Evolutionary conservation across 2,888 invertebrate species (phyloP).

Genomic region (Drymonia ruficornis): DNA sequence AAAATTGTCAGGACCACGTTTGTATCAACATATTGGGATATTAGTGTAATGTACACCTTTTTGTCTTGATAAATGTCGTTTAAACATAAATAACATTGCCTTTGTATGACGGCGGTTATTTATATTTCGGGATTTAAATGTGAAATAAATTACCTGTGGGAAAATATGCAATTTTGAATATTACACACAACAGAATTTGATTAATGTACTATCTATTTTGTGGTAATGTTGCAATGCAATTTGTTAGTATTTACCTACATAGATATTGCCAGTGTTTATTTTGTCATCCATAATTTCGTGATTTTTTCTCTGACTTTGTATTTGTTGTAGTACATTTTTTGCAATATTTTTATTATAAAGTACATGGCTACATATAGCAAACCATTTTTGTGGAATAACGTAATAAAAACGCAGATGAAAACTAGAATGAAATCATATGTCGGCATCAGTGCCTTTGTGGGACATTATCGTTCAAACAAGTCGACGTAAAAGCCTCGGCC

Average conservation of each 20-base stretch:
- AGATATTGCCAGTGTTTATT: background rate
- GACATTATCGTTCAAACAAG: slow-evolving; percentile 32
- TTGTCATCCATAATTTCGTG: no score
- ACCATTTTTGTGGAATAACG: background rate
- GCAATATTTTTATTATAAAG: no score
- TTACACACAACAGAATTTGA: slow-evolving; percentile 24
- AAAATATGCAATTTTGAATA: slow-evolving; percentile 28
- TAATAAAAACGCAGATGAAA: background rate
- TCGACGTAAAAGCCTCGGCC: slow-evolving; percentile 20
- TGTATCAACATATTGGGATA: slow-evolving; percentile 50
- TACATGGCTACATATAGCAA: no score
- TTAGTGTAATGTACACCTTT: slow-evolving; percentile 42
- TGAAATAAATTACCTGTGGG: slow-evolving; percentile 1
- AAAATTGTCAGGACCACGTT: slow-evolving; percentile 48
- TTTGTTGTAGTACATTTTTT: no score
- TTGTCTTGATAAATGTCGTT: slow-evolving; percentile 42
- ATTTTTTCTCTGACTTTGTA: no score
- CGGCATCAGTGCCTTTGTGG: slow-evolving; percentile 3
- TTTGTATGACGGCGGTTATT: slow-evolving; percentile 1
- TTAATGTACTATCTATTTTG: no score
- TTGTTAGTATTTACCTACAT: background rate
- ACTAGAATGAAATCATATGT: background rate
- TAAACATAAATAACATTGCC: slow-evolving; percentile 35
- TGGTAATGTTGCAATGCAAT: background rate
- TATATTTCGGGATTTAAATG: slow-evolving; percentile 4